Conservation (phyloP, 2,113 vertebrate species). For the Salvelinus alpinus region DNA sequence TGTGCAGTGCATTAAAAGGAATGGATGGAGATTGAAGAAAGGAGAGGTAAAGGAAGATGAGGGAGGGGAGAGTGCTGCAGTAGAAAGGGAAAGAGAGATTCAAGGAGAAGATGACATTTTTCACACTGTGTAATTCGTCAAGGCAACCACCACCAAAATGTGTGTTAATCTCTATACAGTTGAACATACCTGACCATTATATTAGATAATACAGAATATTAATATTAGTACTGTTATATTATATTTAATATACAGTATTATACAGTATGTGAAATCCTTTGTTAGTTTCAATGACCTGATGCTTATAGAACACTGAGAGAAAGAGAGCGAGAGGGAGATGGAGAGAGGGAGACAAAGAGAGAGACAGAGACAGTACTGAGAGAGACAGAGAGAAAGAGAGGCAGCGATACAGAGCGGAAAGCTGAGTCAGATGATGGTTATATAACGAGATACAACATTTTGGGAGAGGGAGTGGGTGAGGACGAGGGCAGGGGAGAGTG, state of each 20-base stretch:
- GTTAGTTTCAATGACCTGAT: too few relatives aligned
- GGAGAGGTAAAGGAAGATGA: background rate
- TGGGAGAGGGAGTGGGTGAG: background rate
- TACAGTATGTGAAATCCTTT: too few relatives aligned
- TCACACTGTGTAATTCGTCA: too few relatives aligned
- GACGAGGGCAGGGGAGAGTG: background rate
- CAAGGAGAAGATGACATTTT: background rate
- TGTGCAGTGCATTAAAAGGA: background rate
- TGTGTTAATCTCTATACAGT: too few relatives aligned
- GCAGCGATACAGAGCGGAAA: background rate
- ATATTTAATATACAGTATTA: too few relatives aligned
- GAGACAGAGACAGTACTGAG: slow-evolving; percentile 21
- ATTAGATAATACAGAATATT: too few relatives aligned
- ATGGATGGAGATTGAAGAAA: background rate
- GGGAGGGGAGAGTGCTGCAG: background rate
- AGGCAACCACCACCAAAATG: too few relatives aligned
- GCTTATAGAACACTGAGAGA: too few relatives aligned
- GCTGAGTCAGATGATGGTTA: background rate
- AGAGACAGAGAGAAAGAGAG: slow-evolving; percentile 20
- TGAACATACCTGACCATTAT: too few relatives aligned
- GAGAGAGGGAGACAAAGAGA: slow-evolving; percentile 7
- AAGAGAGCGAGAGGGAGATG: slow-evolving; percentile 14
- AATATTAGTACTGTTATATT: too few relatives aligned
- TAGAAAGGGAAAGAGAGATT: too few relatives aligned
- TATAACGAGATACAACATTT: background rate